A percentile compares a stretch with the other conserved stretches of the same genome.
phyloP scores from a whole-genome alignment of 2,113 vertebrate species.

The Seriola quinqueradiata region DNA sequence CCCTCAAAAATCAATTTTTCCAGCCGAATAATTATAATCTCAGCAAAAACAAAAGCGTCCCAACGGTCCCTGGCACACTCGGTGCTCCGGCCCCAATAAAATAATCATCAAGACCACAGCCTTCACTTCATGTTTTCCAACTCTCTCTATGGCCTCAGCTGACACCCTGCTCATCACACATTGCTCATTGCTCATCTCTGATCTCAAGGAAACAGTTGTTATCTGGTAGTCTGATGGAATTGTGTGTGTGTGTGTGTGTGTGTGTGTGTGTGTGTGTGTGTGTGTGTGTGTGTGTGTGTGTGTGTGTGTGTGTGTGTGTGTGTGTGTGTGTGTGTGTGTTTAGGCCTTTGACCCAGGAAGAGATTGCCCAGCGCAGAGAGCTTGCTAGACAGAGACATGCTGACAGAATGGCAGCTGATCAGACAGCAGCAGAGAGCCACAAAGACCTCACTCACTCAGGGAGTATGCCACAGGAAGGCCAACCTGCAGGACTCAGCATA shows the following conservation, averaged over 20 bases:
- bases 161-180: neutral
- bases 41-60: no score
- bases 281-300: neutral
- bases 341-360: conserved; percentile 93
- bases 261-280: neutral
- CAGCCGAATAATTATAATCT: no score
- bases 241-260: neutral
- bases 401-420: conserved; percentile 84
- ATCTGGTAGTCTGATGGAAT: neutral
- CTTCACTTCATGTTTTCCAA: neutral
- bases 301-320: neutral
- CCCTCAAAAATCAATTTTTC: no score
- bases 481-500: conserved; percentile 58
- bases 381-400: conserved; percentile 88
- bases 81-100: no score
- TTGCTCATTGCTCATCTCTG: neutral
- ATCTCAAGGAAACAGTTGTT: neutral
- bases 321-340: neutral
- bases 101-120: neutral
- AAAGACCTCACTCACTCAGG: conserved; percentile 53
- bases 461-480: conserved; percentile 24
- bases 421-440: conserved; percentile 61
- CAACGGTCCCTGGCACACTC: no score
- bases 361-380: conserved; percentile 90
- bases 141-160: neutral